phyloP scores from a whole-genome alignment of 2,888 invertebrate species.

The Sesia bembeciformis region DNA sequence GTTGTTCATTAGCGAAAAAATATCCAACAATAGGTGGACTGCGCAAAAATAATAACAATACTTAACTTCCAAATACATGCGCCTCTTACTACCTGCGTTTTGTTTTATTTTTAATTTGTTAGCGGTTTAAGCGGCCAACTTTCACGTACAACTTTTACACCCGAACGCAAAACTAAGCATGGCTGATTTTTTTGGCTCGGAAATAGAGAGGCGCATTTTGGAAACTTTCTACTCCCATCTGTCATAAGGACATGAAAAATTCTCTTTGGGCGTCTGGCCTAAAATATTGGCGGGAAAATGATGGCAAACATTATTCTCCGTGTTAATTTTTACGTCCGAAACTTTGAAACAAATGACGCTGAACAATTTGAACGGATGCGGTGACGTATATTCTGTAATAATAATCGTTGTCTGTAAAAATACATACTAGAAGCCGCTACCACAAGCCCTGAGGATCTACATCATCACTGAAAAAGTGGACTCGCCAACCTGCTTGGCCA shows the following conservation, averaged over 20 bases:
- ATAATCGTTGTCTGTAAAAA: too few relatives aligned
- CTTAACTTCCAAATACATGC: neutral
- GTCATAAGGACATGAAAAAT: neutral
- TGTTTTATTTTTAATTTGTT: neutral
- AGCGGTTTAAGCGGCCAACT: conserved; percentile 26
- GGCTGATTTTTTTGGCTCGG: neutral
- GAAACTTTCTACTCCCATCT: neutral
- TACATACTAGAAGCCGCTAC: too few relatives aligned
- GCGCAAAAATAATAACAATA: neutral
- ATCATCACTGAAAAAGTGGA: too few relatives aligned
- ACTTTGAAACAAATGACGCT: neutral
- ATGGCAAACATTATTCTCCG: neutral
- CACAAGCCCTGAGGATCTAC: too few relatives aligned
- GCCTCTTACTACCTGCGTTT: neutral
- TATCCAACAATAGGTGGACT: neutral
- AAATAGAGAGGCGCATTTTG: neutral
- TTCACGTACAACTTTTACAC: conserved; percentile 22
- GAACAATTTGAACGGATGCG: neutral
- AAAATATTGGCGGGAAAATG: conserved; percentile 1
- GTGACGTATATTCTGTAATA: too few relatives aligned
- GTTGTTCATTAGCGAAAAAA: neutral
- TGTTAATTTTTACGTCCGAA: neutral
- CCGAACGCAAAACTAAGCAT: neutral
- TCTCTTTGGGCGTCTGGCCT: neutral
- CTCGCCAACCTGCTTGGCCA: too few relatives aligned